phyloP scores from a whole-genome alignment of 2,888 invertebrate genomes.

The Agrotis segetum region DNA sequence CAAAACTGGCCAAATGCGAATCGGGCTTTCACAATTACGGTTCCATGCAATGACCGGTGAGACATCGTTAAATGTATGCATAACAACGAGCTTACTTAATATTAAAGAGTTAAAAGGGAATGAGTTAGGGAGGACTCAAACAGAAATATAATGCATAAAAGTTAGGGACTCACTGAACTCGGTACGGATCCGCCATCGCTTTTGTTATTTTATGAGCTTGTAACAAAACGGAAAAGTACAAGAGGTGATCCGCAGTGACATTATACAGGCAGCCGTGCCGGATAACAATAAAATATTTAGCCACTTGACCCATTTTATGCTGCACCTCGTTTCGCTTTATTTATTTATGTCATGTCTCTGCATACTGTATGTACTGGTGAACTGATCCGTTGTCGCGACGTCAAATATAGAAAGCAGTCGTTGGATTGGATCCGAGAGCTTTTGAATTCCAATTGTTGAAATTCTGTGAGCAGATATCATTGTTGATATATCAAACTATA shows the following conservation, averaged over 20 bases:
- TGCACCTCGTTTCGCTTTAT: background rate
- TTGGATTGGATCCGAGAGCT: no score
- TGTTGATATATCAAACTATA: background rate
- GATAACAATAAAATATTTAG: constrained; percentile 48
- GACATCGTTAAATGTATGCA: background rate
- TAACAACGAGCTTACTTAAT: constrained; percentile 1
- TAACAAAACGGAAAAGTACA: constrained; percentile 15
- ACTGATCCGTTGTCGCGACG: no score
- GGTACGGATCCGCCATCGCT: constrained; percentile 11
- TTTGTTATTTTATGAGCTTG: constrained; percentile 28
- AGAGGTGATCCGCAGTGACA: constrained; percentile 28
- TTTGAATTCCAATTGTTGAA: no score
- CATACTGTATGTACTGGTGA: no score
- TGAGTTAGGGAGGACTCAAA: background rate
- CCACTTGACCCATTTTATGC: constrained; percentile 30
- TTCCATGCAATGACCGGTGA: background rate
- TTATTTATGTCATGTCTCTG: no score
- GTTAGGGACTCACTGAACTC: constrained; percentile 5
- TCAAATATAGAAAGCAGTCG: no score
- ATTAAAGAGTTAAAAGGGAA: constrained; percentile 11
- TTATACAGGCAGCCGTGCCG: constrained; percentile 1
- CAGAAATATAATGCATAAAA: constrained; percentile 8
- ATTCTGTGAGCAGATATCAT: no score
- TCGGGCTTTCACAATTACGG: no score
- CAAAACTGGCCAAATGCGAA: no score